These are phyloP conservation scores for Conistra vaccinii DNA, from an alignment of 2,888 invertebrate species.

Conservation along the genomic window DNA sequence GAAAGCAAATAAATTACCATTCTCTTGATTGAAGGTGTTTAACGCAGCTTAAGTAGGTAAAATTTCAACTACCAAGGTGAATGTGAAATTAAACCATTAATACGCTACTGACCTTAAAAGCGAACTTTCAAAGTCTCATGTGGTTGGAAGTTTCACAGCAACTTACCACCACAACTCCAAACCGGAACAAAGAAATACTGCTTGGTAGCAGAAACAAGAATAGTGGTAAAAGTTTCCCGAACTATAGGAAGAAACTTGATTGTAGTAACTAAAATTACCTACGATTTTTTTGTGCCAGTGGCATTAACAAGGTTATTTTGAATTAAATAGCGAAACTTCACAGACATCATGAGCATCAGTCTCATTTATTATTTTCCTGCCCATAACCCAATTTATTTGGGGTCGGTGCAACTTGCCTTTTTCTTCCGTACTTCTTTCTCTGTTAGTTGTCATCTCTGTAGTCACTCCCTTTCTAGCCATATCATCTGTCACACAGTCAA, in stretches of 20 bases:
- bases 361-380: too few relatives aligned
- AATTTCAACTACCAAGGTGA: background rate
- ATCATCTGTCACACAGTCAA: too few relatives aligned
- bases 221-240: background rate
- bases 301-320: background rate
- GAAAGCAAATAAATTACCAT: too few relatives aligned
- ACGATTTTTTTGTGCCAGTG: background rate
- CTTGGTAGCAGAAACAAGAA: background rate
- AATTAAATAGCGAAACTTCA: background rate
- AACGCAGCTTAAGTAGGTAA: too few relatives aligned
- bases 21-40: too few relatives aligned
- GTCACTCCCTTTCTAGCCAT: too few relatives aligned
- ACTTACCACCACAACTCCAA: background rate
- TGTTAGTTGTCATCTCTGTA: too few relatives aligned
- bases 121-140: constrained; percentile 35
- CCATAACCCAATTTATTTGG: too few relatives aligned
- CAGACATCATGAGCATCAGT: background rate
- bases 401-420: too few relatives aligned
- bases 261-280: too few relatives aligned
- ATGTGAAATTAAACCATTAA: constrained; percentile 24
- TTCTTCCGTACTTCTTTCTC: too few relatives aligned
- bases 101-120: constrained; percentile 24
- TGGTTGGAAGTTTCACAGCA: constrained; percentile 24
- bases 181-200: constrained; percentile 29
- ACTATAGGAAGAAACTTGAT: background rate